Evolutionary conservation across 1,140 invertebrate species (phyloP).

Genomic region (Zaprionus kolodkinae): DNA sequence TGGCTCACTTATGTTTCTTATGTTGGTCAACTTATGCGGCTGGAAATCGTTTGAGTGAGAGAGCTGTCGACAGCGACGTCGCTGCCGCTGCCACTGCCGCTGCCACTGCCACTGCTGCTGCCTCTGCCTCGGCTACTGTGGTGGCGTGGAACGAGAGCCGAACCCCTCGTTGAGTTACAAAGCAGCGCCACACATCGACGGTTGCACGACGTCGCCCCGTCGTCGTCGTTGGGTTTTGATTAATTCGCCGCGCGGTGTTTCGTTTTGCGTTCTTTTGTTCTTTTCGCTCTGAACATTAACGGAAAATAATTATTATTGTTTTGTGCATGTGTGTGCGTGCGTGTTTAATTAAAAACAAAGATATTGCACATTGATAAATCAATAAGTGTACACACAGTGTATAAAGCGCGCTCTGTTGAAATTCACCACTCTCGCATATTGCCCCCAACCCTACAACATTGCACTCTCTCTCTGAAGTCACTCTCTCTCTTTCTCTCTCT

Average conservation of each 20-base stretch:
- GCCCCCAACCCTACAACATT: not conserved
- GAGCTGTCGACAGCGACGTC: slow-evolving; percentile 9
- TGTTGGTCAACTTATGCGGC: slow-evolving; percentile 55
- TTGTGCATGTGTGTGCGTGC: slow-evolving; percentile 5
- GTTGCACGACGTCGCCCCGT: slow-evolving; percentile 55
- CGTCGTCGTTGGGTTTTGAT: slow-evolving; percentile 42
- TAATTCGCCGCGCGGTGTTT: slow-evolving; percentile 31
- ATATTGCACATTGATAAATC: slow-evolving; percentile 55
- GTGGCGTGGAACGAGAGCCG: slow-evolving; percentile 43
- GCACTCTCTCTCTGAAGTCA: slow-evolving; percentile 8
- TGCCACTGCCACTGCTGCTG: slow-evolving; percentile 29
- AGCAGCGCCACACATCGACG: slow-evolving; percentile 73
- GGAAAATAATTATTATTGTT: slow-evolving; percentile 1
- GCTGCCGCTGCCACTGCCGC: slow-evolving; percentile 12
- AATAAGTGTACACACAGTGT: slow-evolving; percentile 51
- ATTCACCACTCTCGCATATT: slow-evolving; percentile 65
- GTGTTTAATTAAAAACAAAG: not conserved
- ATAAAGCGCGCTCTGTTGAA: slow-evolving; percentile 31
- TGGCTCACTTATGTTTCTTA: slow-evolving; percentile 34
- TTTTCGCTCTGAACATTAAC: not conserved
- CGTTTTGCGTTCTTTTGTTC: slow-evolving; percentile 32
- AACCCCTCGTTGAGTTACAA: slow-evolving; percentile 69
- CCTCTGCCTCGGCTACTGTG: slow-evolving; percentile 14
- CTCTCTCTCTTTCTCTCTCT: slow-evolving; percentile 3
- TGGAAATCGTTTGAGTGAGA: slow-evolving; percentile 25